Evolutionary conservation across 2,888 invertebrate genomes (phyloP).

Genomic region (Dynastes hyllus): DNA sequence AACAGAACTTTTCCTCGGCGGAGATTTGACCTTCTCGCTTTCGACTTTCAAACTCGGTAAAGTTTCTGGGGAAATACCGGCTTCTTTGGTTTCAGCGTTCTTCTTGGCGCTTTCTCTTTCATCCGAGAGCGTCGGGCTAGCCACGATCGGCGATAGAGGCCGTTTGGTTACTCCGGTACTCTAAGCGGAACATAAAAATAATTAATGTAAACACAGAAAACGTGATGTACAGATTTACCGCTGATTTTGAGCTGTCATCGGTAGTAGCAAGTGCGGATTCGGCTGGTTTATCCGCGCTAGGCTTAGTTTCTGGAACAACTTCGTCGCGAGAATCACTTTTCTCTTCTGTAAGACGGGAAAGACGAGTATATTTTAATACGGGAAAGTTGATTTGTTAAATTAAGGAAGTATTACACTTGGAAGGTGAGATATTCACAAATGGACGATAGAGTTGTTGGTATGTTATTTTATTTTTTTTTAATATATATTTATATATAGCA

Average conservation of each 20-base stretch:
- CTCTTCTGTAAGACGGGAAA: conserved; percentile 18
- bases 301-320: conserved; percentile 44
- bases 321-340: conserved; percentile 29
- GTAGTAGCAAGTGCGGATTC: conserved; percentile 46
- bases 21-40: not conserved
- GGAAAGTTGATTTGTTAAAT: not conserved
- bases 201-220: conserved; percentile 13
- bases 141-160: conserved; percentile 48
- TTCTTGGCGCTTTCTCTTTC: not conserved
- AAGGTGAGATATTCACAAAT: not conserved
- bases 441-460: conserved; percentile 4
- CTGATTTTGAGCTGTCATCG: conserved; percentile 57
- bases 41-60: conserved; percentile 10
- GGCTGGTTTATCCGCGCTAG: conserved; percentile 39
- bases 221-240: conserved; percentile 45
- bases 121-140: conserved; percentile 41
- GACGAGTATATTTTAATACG: not conserved
- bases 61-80: conserved; percentile 2
- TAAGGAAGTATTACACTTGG: too few species aligned
- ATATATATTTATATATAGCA: too few species aligned
- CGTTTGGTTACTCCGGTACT: conserved; percentile 37
- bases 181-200: conserved; percentile 20
- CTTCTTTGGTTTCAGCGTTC: not conserved
- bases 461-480: too few species aligned
- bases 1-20: conserved; percentile 23